Evolutionary conservation across 2,797 vertebrate genomes (phyloP), one percentile per base, ranked within the genome.

Genomic region (Notamacropus eugenii): DNA sequence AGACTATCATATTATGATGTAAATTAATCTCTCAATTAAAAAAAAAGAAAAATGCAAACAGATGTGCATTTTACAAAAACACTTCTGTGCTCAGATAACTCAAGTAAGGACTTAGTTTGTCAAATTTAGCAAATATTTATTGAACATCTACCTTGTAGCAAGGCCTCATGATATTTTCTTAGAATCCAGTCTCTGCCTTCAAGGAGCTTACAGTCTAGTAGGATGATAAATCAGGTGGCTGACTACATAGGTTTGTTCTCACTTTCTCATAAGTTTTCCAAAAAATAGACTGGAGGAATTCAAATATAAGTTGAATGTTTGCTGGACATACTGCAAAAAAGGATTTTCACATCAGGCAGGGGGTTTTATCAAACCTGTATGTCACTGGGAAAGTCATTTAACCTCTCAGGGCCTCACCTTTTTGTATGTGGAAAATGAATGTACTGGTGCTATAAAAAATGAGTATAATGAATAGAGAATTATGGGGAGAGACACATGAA

Each of bases 41-140:
- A 34, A 59, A 56, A 59, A 59, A 59, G 2, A 59, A 29, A 59
- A 59, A 59, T 59, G 59, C 34, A 62, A 62, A 34, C 5, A 34
- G 59, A 34, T 82, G n/a, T 46, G 28, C 22, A 82, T 40, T 82
- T 82, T 24, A 40, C 5, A 82, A 40, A 82, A 82, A 82, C 19
- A 82, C n/a, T 82, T 82, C 0, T 3, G 67, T 22, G n/a, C 67
- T 82, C 67, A 24, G n/a, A 10, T 0, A 46, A 22, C n/a, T n/a
- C 31, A 59, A 59, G 11, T 67, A 67, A n/a, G 34, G 34, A 67
- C 14, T 67, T 67, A n/a, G 34, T 96, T 92, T 54, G 92, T 92
- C 34, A 27, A 97, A 54, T 93, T 95, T 92, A 82, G 93, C 9
- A 93, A 96, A 96, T 12, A 58, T 54, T 87, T 12, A 5, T 6